Evolutionary conservation across 2,797 vertebrate genomes (phyloP), one percentile per base, ranked within the genome.

Genomic region (Cynodonichthys magdalenae): DNA sequence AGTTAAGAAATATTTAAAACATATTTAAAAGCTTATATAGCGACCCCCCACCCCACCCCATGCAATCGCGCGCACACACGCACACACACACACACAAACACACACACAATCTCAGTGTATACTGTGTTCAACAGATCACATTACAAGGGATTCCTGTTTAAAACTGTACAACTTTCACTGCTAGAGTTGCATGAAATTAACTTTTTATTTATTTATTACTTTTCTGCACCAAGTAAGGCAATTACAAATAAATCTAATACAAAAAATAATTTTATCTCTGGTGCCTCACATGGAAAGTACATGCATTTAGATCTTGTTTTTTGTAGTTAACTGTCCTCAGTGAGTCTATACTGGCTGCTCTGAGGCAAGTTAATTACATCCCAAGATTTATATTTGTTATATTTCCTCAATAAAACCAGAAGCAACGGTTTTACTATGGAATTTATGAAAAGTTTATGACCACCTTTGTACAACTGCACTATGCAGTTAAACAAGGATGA

Each of bases 291-390:
- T 17, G 45, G 2, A n/a, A 53, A 45, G 44, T 47, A 45, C 59
- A 45, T 27, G 41, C 45, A 60, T 17, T n/a, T 57, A 31, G 50
- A 39, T 66, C 39, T n/a, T 39, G 4, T 20, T 53, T 50, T 19
- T 31, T 29, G 9, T 17, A 10, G 15, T 41, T 20, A 17, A 27
- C 57, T 42, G 5, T 20, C 42, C 39, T 29, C 17, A 47, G 42
- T 67, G 4, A 67, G 56, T 0, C 29, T 28, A 41, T 31, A 47
- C 48, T 31, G 31, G 7, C 27, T 42, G 45, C 54, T 58, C 44
- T 20, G 44, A 15, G 29, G 31, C n/a, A 34, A n/a, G 17, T 10
- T 45, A 45, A 31, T n/a, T n/a, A 29, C 28, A 31, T 52, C 9
- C 9, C 10, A 36, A 36, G 34, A 11, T 52, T 31, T 31, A 45